Conservation (phyloP, 2,113 vertebrate genomes). For the Xiphophorus couchianus region DNA sequence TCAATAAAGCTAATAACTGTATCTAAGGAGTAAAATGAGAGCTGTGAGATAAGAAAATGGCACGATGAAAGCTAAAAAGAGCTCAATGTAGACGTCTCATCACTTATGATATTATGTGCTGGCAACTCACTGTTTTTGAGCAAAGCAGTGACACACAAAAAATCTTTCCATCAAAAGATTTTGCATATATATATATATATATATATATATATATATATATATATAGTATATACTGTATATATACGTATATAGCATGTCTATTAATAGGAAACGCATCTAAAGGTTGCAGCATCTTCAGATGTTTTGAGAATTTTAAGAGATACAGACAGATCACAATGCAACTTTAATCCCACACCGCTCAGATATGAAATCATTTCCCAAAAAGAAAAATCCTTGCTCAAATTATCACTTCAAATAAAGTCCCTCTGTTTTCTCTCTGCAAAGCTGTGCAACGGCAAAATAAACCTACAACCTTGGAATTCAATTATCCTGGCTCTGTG, state of each 20-base stretch:
- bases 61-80: background rate
- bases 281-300: background rate
- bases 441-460: slow-evolving; percentile 41
- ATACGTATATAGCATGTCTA: background rate
- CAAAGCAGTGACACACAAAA: background rate
- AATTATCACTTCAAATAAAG: background rate
- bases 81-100: background rate
- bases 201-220: background rate
- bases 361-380: slow-evolving; percentile 1
- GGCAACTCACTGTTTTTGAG: background rate
- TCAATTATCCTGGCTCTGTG: slow-evolving; percentile 52
- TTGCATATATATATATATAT: background rate
- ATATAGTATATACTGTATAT: no score
- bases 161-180: background rate
- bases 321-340: background rate
- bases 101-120: background rate
- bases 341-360: background rate
- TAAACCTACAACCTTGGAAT: slow-evolving; percentile 50
- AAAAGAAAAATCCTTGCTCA: background rate
- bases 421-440: background rate
- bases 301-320: background rate
- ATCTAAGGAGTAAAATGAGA: background rate
- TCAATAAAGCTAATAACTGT: background rate
- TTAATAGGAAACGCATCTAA: background rate
- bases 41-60: background rate